Conservation (phyloP, 2,888 invertebrate genomes). For the Palloptera scutellata region DNA sequence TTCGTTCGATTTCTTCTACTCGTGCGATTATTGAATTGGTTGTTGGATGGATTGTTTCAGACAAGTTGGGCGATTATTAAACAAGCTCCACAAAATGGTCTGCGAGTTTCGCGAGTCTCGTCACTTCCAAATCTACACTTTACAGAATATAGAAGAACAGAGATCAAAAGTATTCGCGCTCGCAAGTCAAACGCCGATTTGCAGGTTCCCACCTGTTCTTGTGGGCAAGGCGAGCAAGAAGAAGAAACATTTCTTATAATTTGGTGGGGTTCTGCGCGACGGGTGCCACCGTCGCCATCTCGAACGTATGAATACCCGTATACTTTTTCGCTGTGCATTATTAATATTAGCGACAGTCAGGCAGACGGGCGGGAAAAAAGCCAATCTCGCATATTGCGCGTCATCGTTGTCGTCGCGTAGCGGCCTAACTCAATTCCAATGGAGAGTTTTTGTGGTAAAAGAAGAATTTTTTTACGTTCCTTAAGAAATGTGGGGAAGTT, state of each 20-base stretch:
- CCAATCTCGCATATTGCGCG: too few species aligned
- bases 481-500: constrained; percentile 37
- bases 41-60: too few species aligned
- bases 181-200: too few species aligned
- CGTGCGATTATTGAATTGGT: too few species aligned
- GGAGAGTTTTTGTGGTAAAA: constrained; percentile 26
- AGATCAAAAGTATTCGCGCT: background rate
- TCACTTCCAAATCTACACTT: too few species aligned
- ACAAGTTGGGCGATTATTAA: too few species aligned
- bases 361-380: too few species aligned
- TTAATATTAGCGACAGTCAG: too few species aligned
- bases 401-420: background rate
- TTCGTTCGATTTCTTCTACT: background rate
- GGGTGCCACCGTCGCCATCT: background rate
- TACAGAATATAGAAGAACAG: too few species aligned
- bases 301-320: background rate
- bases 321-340: background rate
- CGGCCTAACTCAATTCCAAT: constrained; percentile 24
- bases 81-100: too few species aligned
- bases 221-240: background rate
- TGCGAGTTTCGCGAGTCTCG: too few species aligned
- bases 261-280: background rate
- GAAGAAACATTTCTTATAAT: background rate
- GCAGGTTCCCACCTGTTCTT: too few species aligned
- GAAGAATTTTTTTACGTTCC: constrained; percentile 27